Conservation (phyloP, 2,113 vertebrate species). For the Cephalopterus ornatus region DNA sequence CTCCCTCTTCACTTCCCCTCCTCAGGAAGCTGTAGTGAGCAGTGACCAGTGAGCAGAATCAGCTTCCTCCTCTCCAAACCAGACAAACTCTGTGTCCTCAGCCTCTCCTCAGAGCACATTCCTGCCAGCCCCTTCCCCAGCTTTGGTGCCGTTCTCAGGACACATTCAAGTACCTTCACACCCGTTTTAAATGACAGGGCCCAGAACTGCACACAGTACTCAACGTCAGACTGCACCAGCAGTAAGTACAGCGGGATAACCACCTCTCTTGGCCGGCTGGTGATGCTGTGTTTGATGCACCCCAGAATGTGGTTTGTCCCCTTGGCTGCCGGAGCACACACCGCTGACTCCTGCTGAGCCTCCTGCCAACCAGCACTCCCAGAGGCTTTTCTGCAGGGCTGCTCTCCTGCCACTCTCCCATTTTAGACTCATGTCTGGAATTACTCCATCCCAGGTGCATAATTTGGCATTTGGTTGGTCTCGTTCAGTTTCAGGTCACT, state of each 20-base stretch:
- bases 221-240: background rate
- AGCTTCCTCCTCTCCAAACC: background rate
- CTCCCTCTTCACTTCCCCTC: background rate
- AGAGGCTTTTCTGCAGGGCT: background rate
- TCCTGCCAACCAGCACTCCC: background rate
- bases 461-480: background rate
- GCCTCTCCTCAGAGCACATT: background rate
- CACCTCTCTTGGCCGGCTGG: background rate
- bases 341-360: background rate
- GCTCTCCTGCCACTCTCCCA: background rate
- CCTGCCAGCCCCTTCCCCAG: background rate
- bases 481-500: background rate
- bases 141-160: background rate
- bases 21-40: background rate
- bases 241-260: background rate
- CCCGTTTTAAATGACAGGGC: background rate
- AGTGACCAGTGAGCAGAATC: background rate
- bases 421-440: accelerated
- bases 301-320: background rate
- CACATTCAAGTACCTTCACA: background rate
- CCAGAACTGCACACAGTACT: background rate
- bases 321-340: background rate
- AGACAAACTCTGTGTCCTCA: background rate
- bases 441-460: background rate
- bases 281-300: background rate